Evolutionary conservation across 2,113 vertebrate species (phyloP).

Genomic region (Ploceus nigricollis): DNA sequence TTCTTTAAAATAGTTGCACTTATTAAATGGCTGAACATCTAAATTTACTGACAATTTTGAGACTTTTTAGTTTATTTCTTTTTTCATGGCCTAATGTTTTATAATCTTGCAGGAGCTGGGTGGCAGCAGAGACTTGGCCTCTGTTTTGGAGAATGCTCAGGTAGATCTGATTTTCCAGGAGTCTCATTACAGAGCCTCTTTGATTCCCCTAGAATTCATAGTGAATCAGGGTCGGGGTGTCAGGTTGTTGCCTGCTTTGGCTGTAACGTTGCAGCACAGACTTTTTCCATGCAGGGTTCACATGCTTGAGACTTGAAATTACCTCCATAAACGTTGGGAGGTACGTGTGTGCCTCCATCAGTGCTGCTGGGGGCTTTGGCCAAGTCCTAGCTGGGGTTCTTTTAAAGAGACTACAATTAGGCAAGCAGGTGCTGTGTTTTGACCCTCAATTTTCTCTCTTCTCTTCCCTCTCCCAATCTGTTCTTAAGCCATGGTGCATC

Average conservation of each 20-base stretch:
- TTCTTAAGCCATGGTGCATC: background rate
- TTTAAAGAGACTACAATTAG: background rate
- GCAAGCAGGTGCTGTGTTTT: background rate
- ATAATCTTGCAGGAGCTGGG: background rate
- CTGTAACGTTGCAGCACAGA: background rate
- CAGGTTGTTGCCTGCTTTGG: conserved; percentile 2
- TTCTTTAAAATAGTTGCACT: background rate
- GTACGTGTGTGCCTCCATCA: background rate
- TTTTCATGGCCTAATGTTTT: background rate
- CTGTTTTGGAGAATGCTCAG: background rate
- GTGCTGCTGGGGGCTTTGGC: background rate
- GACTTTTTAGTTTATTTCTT: background rate
- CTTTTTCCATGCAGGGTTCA: background rate
- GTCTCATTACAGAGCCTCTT: conserved; percentile 31
- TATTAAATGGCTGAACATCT: background rate
- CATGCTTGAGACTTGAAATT: background rate
- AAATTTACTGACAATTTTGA: background rate
- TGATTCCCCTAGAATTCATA: conserved; percentile 22
- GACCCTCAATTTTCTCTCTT: conserved; percentile 11
- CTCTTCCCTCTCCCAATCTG: background rate
- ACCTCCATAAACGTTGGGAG: background rate
- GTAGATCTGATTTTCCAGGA: conserved; percentile 1
- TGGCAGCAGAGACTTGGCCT: background rate
- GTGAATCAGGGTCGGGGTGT: background rate
- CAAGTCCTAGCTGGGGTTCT: background rate